phyloP scores from a whole-genome alignment of 2,888 invertebrate genomes.

The Conus canariensis region DNA sequence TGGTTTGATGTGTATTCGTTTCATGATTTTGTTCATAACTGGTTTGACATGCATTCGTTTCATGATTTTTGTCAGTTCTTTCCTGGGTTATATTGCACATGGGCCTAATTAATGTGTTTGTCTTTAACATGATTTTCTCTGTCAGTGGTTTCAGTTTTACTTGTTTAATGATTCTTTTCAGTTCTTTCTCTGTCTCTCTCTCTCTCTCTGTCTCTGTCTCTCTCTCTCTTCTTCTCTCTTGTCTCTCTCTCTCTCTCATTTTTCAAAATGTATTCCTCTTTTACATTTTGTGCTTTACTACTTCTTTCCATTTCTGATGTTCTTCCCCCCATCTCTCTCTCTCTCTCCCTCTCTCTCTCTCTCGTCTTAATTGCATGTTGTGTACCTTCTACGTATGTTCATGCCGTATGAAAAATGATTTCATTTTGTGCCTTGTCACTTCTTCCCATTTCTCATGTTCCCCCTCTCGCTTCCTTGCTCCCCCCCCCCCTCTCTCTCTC shows the following conservation, averaged over 20 bases:
- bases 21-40: too few relatives aligned
- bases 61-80: too few relatives aligned
- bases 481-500: neutral
- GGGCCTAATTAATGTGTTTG: too few relatives aligned
- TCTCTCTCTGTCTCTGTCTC: too few relatives aligned
- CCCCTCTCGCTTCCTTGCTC: neutral
- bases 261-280: neutral
- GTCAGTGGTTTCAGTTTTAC: too few relatives aligned
- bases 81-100: too few relatives aligned
- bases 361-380: neutral
- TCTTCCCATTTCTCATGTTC: slow-evolving; percentile 2
- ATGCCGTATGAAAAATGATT: neutral
- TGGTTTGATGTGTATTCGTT: too few relatives aligned
- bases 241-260: neutral
- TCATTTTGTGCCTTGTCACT: neutral
- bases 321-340: neutral
- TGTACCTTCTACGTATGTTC: neutral
- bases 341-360: slow-evolving; percentile 26
- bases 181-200: too few relatives aligned
- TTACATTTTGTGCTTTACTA: neutral
- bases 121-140: too few relatives aligned
- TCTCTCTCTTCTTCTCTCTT: too few relatives aligned
- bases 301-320: neutral
- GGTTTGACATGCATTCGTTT: too few relatives aligned
- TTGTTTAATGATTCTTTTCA: too few relatives aligned